A percentile compares a stretch with the other conserved stretches of the same genome.
phyloP scores from a whole-genome alignment of 1,140 invertebrate species.

The Penaeus indicus region DNA sequence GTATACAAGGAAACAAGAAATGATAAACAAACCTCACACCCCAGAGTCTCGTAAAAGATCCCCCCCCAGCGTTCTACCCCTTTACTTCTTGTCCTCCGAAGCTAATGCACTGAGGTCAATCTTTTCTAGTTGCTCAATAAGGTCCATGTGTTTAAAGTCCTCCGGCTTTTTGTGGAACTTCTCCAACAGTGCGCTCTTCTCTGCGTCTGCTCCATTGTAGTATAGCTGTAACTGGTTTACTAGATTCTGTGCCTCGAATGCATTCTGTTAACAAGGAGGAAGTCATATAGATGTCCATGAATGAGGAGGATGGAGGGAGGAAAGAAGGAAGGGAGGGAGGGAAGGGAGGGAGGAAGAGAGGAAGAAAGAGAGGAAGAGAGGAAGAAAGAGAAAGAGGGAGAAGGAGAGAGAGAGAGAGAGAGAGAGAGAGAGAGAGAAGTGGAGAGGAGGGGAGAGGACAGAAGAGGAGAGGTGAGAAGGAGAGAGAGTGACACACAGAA shows the following conservation, averaged over 20 bases:
- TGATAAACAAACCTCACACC: no score
- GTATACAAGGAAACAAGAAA: no score
- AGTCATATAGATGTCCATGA: background rate
- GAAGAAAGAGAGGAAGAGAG: no score
- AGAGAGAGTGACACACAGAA: no score
- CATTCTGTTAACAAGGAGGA: conserved; percentile 71
- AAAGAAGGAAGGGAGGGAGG: no score
- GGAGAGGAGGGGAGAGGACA: no score
- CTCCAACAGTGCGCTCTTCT: conserved; percentile 78
- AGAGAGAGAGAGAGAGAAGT: no score
- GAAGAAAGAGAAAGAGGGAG: no score
- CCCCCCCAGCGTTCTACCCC: background rate
- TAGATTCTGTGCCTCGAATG: conserved; percentile 85
- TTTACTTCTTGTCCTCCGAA: conserved; percentile 5
- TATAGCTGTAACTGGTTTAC: conserved; percentile 90
- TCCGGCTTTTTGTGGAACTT: conserved; percentile 81
- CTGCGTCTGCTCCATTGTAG: conserved; percentile 78
- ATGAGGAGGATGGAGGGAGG: background rate
- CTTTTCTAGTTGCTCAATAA: conserved; percentile 85
- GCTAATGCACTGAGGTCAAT: conserved; percentile 69
- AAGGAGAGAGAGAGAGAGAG: no score
- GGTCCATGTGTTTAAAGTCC: conserved; percentile 86
- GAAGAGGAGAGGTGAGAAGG: no score
- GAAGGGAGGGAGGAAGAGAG: no score
- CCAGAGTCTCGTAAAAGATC: no score